phyloP scores from a whole-genome alignment of 2,888 invertebrate species.

The Horisme vitalbata region DNA sequence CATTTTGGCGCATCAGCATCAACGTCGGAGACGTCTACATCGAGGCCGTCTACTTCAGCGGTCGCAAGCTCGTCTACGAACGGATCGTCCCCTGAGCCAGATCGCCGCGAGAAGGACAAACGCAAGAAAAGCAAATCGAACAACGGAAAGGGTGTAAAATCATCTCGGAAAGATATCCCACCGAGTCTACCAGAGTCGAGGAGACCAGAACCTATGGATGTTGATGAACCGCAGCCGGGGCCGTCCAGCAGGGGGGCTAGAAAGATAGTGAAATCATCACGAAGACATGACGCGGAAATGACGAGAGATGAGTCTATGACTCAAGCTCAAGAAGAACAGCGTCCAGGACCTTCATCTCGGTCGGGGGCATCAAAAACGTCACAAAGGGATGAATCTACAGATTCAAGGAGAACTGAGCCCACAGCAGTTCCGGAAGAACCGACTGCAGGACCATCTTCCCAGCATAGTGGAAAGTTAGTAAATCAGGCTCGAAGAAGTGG shows the following conservation, averaged over 20 bases:
- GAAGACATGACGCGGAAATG: not conserved
- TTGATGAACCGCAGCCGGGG: not conserved
- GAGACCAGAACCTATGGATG: not conserved
- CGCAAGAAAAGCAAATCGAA: constrained; percentile 25
- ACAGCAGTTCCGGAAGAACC: constrained; percentile 1
- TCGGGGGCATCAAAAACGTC: not conserved
- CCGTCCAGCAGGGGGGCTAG: not conserved
- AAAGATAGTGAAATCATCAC: not conserved
- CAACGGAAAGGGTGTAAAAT: constrained; percentile 31
- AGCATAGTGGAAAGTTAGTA: not conserved
- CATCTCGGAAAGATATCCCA: constrained; percentile 8
- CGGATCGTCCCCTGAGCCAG: constrained; percentile 6
- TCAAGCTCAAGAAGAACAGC: constrained; percentile 7
- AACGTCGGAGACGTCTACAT: constrained; percentile 28
- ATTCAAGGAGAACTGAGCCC: not conserved
- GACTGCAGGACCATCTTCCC: constrained; percentile 7
- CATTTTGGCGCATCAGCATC: constrained; percentile 15
- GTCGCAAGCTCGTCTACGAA: not conserved
- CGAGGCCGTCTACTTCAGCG: constrained; percentile 1
- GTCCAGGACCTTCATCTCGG: constrained; percentile 8
- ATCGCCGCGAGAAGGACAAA: constrained; percentile 3
- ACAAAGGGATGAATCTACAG: not conserved
- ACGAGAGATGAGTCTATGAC: not conserved
- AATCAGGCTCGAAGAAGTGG: not conserved
- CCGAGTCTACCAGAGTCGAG: not conserved